Evolutionary conservation across 1,140 invertebrate genomes (phyloP).

Genomic region (Drosophila sechellia): DNA sequence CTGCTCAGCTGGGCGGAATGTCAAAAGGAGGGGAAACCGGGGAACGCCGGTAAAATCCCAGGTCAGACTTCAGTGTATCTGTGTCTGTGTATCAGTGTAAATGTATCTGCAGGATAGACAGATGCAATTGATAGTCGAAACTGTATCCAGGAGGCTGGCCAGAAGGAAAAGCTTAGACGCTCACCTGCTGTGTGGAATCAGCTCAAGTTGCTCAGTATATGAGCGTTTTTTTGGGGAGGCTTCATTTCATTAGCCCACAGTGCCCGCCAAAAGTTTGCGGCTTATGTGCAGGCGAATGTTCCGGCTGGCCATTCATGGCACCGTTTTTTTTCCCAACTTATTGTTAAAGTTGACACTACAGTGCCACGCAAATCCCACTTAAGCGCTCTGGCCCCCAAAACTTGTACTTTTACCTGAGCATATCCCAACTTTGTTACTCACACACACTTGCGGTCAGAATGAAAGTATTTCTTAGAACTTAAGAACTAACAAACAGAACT

Average conservation of each 20-base stretch:
- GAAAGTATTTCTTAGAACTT: neutral
- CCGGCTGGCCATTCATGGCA: slow-evolving; percentile 23
- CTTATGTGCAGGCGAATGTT: slow-evolving; percentile 29
- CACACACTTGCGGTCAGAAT: slow-evolving; percentile 6
- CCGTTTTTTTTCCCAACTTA: slow-evolving; percentile 58
- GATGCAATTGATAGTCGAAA: slow-evolving; percentile 45
- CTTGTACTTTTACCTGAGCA: slow-evolving; percentile 51
- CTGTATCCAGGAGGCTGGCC: slow-evolving; percentile 21
- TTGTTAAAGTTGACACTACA: slow-evolving; percentile 82
- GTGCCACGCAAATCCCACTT: slow-evolving; percentile 79
- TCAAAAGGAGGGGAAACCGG: slow-evolving; percentile 5
- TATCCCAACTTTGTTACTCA: slow-evolving; percentile 17
- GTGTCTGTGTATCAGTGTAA: no score
- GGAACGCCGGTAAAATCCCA: slow-evolving; percentile 21
- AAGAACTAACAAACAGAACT: neutral
- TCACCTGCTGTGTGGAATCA: slow-evolving; percentile 70
- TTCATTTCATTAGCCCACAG: slow-evolving; percentile 74
- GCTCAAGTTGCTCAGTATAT: slow-evolving; percentile 58
- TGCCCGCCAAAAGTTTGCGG: slow-evolving; percentile 58
- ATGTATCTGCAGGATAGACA: slow-evolving; percentile 64
- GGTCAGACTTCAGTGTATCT: slow-evolving; percentile 68
- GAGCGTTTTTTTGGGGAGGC: slow-evolving; percentile 23
- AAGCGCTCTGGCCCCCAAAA: slow-evolving; percentile 61
- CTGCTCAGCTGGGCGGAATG: slow-evolving; percentile 28
- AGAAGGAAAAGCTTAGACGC: slow-evolving; percentile 35